phyloP scores from a whole-genome alignment of 2,797 vertebrate genomes.

The Channallabes apus region DNA sequence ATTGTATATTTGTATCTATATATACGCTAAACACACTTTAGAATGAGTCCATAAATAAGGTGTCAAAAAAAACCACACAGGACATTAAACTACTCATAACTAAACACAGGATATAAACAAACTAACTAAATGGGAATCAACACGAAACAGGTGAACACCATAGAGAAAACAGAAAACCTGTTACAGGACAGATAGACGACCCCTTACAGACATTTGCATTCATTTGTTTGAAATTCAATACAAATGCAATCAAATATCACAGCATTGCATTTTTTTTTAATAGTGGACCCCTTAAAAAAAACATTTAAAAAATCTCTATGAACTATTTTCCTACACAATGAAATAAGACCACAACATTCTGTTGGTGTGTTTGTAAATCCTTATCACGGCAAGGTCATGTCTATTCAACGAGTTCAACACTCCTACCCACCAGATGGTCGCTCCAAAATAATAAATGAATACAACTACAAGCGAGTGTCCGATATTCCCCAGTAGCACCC shows the following conservation, averaged over 20 bases:
- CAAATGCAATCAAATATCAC: neutral
- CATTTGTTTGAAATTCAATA: neutral
- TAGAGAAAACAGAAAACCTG: neutral
- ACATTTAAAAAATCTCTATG: neutral
- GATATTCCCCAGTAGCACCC: neutral
- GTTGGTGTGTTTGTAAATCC: slow-evolving; percentile 4
- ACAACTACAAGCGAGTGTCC: slow-evolving; percentile 13
- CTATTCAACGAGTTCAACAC: slow-evolving; percentile 57
- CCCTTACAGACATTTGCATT: neutral
- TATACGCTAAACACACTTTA: neutral
- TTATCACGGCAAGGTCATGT: slow-evolving; percentile 56
- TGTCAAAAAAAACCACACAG: neutral
- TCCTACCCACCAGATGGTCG: slow-evolving; percentile 64
- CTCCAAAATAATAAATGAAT: slow-evolving; percentile 31
- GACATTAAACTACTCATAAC: neutral
- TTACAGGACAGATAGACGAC: neutral
- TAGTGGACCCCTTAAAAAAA: neutral
- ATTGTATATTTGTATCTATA: neutral
- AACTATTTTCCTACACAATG: neutral
- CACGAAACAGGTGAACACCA: neutral
- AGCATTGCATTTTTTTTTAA: neutral
- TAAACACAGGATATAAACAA: neutral
- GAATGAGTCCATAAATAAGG: neutral
- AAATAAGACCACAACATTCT: neutral
- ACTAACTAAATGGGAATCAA: neutral